These are phyloP conservation scores for Oophaga pumilio DNA, from an alignment of 2,113 vertebrate species.

Conservation along the genomic window DNA sequence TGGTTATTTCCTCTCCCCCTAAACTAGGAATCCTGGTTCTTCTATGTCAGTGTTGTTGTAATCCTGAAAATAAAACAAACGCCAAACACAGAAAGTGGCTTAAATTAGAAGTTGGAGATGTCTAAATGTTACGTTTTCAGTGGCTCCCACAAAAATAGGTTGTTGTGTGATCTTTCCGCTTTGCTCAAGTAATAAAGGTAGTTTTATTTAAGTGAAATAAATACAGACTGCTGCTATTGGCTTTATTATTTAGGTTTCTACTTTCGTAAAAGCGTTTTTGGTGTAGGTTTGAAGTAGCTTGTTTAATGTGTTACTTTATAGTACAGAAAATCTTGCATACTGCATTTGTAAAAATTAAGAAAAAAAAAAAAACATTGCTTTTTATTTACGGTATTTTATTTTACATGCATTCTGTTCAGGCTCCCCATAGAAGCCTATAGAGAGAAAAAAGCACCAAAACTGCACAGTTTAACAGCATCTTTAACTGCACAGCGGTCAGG, in stretches of 20 bases:
- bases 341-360: too few species aligned
- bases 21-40: slow-evolving; percentile 62
- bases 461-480: too few species aligned
- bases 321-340: too few species aligned
- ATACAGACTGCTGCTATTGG: not conserved
- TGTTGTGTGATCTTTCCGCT: not conserved
- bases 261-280: too few species aligned
- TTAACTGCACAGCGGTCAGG: too few species aligned
- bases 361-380: too few species aligned
- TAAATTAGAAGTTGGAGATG: slow-evolving; percentile 16
- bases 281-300: too few species aligned
- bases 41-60: slow-evolving; percentile 60
- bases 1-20: slow-evolving; percentile 59
- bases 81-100: slow-evolving; percentile 43
- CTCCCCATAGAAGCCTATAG: too few species aligned
- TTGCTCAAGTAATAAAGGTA: not conserved
- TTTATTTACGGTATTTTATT: too few species aligned
- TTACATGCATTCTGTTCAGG: too few species aligned
- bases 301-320: too few species aligned
- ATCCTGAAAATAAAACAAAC: slow-evolving; percentile 59
- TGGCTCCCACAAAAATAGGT: not conserved
- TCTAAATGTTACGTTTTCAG: slow-evolving; percentile 15
- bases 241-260: not conserved
- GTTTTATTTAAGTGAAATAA: not conserved
- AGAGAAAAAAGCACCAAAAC: too few species aligned